Evolutionary conservation across 2,113 vertebrate species (phyloP), one percentile per base, ranked within the genome.

Genomic region (Cyanoliseus patagonus): DNA sequence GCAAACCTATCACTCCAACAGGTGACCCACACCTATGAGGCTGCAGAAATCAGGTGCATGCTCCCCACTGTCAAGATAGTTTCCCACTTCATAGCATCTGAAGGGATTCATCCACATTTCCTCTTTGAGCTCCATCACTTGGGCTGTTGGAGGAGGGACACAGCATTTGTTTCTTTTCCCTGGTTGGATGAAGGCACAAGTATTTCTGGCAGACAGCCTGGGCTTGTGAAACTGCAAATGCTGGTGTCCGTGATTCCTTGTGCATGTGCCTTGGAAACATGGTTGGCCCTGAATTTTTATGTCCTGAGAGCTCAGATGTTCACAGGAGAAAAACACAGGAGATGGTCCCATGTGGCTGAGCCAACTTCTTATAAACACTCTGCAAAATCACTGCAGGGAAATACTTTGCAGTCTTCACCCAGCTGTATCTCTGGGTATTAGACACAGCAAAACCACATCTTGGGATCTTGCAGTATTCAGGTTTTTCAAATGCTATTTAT

Each of bases 141-240:
- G 0, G 14, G 75, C 82, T 76, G 41, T 51, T 92, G 72, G 68
- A 90, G 87, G 59, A 88, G 39, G 86, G 83, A 90, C 52, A 47
- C 46, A 75, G 72, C 68, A 70, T 95, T 95, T 90, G 39, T 52
- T 94, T 95, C 92, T 93, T 88, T 95, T 93, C 73, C 15, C 51
- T 78, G 79, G 73, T 6, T 95, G 79, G 90, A 90, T 94, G 73
- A 90, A 94, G 35, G 83, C 70, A 55, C 30, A 90, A 94, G 20
- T 90, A 94, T 88, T 90, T 90, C 92, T 96, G 92, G 94, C 85
- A 93, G 73, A 28, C 33, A 86, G 64, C n/a, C 75, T 86, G n/a
- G 49, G 13, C 72, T 86, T 86, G 68, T 91, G 93, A 90, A 86
- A 81, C 46, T 91, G 79, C 62, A 74, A 82, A 77, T 61, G 46